Base-by-base conservation (phyloP, 2,113 vertebrate genomes). In the Gorilla gorilla region DNA sequence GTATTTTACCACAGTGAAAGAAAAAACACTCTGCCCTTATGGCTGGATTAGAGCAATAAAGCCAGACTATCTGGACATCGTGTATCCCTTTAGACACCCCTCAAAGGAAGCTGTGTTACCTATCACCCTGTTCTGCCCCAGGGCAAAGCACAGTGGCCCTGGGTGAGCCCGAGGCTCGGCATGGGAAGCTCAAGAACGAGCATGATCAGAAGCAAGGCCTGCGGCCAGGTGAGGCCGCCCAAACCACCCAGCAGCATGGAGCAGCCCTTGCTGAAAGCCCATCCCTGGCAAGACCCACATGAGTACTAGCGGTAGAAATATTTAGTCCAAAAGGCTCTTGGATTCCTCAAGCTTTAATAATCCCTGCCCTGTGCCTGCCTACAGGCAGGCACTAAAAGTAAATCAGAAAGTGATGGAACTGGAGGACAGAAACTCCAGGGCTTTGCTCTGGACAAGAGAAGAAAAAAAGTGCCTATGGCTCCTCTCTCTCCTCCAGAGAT, bases 391-490 rank as follows among this genome's bases (percentile, higher is more conserved):
- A 0, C 55, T 17, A 22, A 27, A 38, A 32, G 76, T 17, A 35
- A 87, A 52, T n/a, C 32, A n/a, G 48, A 76, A 76, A 82, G 70
- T 16, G 11, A 1, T n/a, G 70, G 6, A 81, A 48, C 17, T 40
- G 30, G 45, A 66, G 13, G 1, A 1, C 38, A 45, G 78, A 30
- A 14, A 38, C 23, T 35, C 9, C 6, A 25, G 1, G 45, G 25
- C 66, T 48, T 59, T 68, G 30, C 93, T 35, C 1, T 50, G 9
- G 35, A 25, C 25, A 68, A 66, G 48, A 78, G 48, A 14, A 13
- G 13, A 12, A 12, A 57, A 52, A 27, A 5, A 0, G 7, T 18
- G 8, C 30, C 30, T 35, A 0, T 3, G 6, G 3, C 6, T 12
- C 4, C 55, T 20, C 50, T n/a, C 55, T 43, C 7, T 22, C 43